phyloP scores from a whole-genome alignment of 2,797 vertebrate genomes.

The Hydrocynus forskahlii region DNA sequence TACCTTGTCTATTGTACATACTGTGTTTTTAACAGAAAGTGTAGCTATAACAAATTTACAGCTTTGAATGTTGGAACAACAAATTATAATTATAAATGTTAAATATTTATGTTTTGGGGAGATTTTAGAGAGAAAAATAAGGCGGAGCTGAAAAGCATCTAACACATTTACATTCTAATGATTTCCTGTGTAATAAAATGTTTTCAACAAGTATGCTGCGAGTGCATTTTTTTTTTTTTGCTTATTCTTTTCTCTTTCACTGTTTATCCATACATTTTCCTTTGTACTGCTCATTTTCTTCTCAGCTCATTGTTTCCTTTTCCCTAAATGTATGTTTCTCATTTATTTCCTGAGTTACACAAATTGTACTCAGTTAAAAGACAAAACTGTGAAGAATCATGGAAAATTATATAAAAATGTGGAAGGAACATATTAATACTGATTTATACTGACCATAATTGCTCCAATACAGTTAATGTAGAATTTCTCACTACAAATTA shows the following conservation, averaged over 20 bases:
- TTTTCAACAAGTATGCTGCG: slow-evolving; percentile 55
- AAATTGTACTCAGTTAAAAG: not conserved
- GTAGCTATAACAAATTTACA: slow-evolving; percentile 99
- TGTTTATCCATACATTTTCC: not conserved
- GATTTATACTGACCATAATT: not conserved
- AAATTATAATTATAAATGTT: slow-evolving; percentile 97
- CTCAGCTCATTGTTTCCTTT: not conserved
- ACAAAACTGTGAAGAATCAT: no score
- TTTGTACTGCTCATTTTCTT: not conserved
- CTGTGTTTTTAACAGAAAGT: slow-evolving; percentile 98
- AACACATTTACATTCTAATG: slow-evolving; percentile 84
- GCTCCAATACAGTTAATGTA: not conserved
- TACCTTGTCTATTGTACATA: slow-evolving; percentile 99
- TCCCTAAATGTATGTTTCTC: no score
- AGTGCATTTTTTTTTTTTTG: not conserved
- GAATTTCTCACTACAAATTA: not conserved
- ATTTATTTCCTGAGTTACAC: no score
- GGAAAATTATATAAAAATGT: no score
- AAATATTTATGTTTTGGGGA: slow-evolving; percentile 93
- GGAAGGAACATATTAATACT: no score
- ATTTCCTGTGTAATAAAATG: slow-evolving; percentile 77
- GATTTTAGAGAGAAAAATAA: slow-evolving; percentile 73
- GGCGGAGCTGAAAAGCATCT: slow-evolving; percentile 73
- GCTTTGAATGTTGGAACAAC: slow-evolving; percentile 98
- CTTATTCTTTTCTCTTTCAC: not conserved